Conservation (phyloP, 2,113 vertebrate species). For the Progne subis region DNA sequence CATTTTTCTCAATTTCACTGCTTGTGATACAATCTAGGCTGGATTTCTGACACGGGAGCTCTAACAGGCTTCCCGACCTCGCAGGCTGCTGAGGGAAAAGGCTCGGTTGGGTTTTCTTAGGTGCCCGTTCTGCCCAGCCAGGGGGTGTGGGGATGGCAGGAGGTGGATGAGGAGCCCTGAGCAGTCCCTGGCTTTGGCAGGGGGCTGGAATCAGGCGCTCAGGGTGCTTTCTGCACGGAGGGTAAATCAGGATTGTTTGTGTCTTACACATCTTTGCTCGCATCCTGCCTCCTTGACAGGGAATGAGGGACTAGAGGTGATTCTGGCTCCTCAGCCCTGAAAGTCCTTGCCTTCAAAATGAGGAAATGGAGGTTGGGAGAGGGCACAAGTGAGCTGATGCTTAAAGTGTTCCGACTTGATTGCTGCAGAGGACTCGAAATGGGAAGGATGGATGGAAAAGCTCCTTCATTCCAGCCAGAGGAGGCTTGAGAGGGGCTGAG, state of each 20-base stretch:
- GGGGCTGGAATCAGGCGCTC: neutral
- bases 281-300: neutral
- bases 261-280: neutral
- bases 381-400: neutral
- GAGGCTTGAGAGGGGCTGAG: neutral
- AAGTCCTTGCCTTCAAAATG: neutral
- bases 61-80: conserved; percentile 70
- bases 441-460: neutral
- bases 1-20: conserved; percentile 77
- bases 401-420: neutral
- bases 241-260: neutral
- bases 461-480: neutral
- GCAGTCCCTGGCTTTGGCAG: neutral
- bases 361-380: neutral
- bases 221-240: neutral
- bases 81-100: neutral
- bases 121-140: neutral
- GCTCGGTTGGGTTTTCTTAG: neutral
- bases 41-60: conserved; percentile 76
- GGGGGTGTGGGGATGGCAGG: neutral
- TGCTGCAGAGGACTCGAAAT: neutral
- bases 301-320: rapidly evolving
- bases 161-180: neutral
- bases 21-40: conserved; percentile 84
- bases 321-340: neutral